phyloP scores from a whole-genome alignment of 2,888 invertebrate species.

The Sminthurinus aureus region DNA sequence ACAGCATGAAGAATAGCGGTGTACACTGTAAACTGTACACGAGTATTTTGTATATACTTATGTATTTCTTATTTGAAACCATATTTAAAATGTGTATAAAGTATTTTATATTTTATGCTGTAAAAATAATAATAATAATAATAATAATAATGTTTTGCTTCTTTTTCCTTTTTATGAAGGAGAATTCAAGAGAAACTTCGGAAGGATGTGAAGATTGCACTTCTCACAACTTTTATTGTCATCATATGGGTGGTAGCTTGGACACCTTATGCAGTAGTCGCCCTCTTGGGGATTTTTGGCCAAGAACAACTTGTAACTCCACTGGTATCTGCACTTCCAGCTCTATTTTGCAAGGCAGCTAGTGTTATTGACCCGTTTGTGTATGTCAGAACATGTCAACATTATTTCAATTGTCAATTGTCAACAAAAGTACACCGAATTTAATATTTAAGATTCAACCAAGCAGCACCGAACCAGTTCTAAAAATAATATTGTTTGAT shows the following conservation, averaged over 20 bases:
- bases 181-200: slow-evolving; percentile 71
- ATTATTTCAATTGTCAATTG: too few relatives aligned
- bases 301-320: slow-evolving; percentile 73
- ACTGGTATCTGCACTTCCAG: slow-evolving; percentile 76
- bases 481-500: neutral
- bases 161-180: too few relatives aligned
- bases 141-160: neutral
- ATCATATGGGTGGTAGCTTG: slow-evolving; percentile 80
- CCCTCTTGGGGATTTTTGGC: slow-evolving; percentile 76
- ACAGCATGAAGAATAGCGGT: too few relatives aligned
- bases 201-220: slow-evolving; percentile 76
- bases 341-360: slow-evolving; percentile 80
- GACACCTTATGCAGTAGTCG: slow-evolving; percentile 82
- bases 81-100: neutral
- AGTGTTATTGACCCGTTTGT: slow-evolving; percentile 83
- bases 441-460: too few relatives aligned
- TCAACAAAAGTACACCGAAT: too few relatives aligned
- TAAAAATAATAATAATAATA: neutral
- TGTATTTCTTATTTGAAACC: neutral
- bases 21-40: neutral
- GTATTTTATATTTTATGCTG: neutral
- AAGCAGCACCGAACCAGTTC: neutral
- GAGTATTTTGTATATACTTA: neutral
- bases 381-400: slow-evolving; percentile 65
- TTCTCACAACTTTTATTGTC: slow-evolving; percentile 74